These are phyloP conservation scores for Apodemus speciosus DNA, from an alignment of 2,113 vertebrate genomes.

Conservation along the genomic window DNA sequence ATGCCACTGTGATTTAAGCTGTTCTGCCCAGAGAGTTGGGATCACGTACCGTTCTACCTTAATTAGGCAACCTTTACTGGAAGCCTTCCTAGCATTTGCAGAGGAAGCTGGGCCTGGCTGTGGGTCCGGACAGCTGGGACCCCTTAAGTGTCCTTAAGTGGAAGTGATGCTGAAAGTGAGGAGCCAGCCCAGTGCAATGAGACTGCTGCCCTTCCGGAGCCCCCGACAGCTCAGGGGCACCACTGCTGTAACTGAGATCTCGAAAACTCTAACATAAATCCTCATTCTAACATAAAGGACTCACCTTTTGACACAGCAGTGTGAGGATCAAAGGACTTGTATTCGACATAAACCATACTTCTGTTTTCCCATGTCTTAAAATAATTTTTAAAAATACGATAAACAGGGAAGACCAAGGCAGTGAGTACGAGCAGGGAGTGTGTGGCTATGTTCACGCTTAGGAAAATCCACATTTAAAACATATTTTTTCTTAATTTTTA, in stretches of 20 bases:
- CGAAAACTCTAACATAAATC: neutral
- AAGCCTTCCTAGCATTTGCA: neutral
- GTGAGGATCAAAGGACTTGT: neutral
- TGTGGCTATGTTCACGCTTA: neutral
- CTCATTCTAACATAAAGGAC: neutral
- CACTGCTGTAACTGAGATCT: neutral
- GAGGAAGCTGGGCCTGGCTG: neutral
- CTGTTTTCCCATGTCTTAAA: neutral
- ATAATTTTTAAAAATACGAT: neutral
- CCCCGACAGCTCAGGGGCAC: neutral
- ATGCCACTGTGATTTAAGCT: neutral
- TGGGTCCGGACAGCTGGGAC: neutral
- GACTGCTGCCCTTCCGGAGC: neutral
- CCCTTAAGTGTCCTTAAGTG: neutral
- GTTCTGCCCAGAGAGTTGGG: neutral
- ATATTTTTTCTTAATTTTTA: conserved; percentile 24
- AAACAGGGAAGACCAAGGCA: neutral
- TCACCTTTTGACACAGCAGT: neutral
- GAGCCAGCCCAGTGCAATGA: neutral
- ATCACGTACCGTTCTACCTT: neutral
- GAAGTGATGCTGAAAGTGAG: too few species aligned
- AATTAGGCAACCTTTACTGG: neutral
- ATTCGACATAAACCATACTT: neutral
- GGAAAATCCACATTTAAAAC: conserved; percentile 3
- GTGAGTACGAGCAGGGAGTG: neutral